phyloP scores from a whole-genome alignment of 2,888 invertebrate genomes.

The Ophion ventricosus region DNA sequence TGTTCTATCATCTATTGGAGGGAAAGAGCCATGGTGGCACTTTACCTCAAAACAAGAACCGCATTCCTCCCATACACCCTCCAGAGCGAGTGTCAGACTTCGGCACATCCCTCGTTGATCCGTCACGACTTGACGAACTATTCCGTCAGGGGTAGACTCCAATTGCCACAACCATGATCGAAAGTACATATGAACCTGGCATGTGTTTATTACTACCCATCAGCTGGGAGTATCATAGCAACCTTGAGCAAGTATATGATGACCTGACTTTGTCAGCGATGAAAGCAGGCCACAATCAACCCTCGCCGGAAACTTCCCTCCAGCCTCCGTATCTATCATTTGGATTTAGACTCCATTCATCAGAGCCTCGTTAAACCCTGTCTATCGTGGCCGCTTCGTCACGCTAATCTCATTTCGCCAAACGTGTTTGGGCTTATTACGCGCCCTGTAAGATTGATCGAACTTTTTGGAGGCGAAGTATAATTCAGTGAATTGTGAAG shows the following conservation, averaged over 20 bases:
- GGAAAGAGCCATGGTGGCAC: background rate
- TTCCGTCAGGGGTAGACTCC: background rate
- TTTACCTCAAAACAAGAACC: constrained; percentile 29
- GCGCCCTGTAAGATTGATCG: background rate
- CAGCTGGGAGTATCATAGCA: background rate
- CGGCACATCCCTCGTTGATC: background rate
- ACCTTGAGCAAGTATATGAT: background rate
- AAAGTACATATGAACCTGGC: background rate
- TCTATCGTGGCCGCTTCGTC: background rate
- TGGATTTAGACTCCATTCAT: background rate
- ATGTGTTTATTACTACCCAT: background rate
- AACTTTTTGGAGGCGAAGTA: background rate
- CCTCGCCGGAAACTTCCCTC: background rate
- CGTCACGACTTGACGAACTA: background rate
- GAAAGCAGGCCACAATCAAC: background rate
- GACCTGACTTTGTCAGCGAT: background rate
- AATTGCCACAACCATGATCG: background rate
- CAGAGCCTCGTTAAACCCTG: background rate
- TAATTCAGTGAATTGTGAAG: background rate
- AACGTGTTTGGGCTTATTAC: background rate
- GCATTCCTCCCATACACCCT: constrained; percentile 33
- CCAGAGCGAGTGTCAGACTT: background rate
- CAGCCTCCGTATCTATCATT: background rate
- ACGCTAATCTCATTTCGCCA: background rate
- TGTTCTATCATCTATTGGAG: constrained; percentile 3